Base-by-base conservation (phyloP, 2,113 vertebrate species). In the Semnornis frantzii region DNA sequence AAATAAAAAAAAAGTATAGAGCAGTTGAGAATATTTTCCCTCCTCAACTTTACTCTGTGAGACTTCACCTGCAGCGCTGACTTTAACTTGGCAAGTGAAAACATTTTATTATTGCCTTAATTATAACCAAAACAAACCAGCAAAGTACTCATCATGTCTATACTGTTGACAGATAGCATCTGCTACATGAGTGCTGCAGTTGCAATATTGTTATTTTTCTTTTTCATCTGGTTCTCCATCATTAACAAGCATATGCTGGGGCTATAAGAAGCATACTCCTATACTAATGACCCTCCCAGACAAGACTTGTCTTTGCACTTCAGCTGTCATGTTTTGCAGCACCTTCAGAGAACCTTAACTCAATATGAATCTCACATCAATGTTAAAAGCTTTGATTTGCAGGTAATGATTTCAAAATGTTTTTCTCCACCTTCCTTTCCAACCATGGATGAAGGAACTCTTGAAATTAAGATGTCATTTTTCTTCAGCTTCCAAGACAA, bases 381-480 rank as follows among this genome's bases (percentile, higher is more conserved):
- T 74, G 15, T 39, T 39, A 69, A 55, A 11, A 3, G 8, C 2
- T 69, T 57, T 77, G 25, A 21, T 76, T 85, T 33, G 63, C 3
- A 24, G 15, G 10, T 39, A 59, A 63, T 37, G 37, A 28, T 30
- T 85, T 58, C 58, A 5, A 28, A 59, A 39, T 28, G 7, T 46
- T 64, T 95, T 92, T 90, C 66, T 95, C 71, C 14, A 68, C 21
- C 6, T 85, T 81, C 50, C 31, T 7, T 10, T 83, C 62, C 75
- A 89, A 88, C 27, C 27, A 85, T 50, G 33, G 79, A 58, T 21
- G 73, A 90, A 57, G 33, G 15, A 78, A 82, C 30, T 91, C 24
- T 27, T 77, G 52, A 97, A 95, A 93, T 87, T 64, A 76, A 58
- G 65, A 31, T 62, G 89, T 73, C 87, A 37, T 79, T 92, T 92